phyloP scores from a whole-genome alignment of 2,113 vertebrate species.

The Tursiops truncatus region DNA sequence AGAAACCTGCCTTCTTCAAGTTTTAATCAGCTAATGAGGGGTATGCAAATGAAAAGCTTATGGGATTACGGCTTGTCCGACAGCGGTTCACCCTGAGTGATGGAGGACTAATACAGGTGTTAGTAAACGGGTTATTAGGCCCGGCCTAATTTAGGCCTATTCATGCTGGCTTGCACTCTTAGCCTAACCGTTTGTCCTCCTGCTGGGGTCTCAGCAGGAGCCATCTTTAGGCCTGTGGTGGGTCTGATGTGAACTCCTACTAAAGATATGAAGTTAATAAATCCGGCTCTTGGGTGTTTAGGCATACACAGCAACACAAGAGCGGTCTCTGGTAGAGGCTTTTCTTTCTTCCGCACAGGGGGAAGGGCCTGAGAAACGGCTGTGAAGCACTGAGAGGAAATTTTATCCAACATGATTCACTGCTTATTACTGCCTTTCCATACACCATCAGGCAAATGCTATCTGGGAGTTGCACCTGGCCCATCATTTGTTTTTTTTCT shows the following conservation, averaged over 20 bases:
- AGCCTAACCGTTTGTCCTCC: conserved; percentile 87
- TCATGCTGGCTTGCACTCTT: conserved; percentile 85
- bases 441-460: background rate
- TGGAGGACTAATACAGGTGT: conserved; percentile 95
- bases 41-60: conserved; percentile 95
- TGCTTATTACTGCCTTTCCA: conserved; percentile 9
- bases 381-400: background rate
- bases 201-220: conserved; percentile 87
- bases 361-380: conserved; percentile 82
- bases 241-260: conserved; percentile 87
- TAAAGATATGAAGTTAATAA: conserved; percentile 82
- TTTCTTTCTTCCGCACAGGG: background rate
- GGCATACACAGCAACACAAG: background rate
- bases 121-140: conserved; percentile 91
- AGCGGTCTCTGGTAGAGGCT: background rate
- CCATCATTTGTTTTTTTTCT: background rate
- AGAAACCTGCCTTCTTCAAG: conserved; percentile 84
- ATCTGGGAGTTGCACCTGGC: background rate
- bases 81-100: conserved; percentile 87
- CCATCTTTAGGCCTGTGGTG: conserved; percentile 89
- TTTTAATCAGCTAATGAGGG: conserved; percentile 90
- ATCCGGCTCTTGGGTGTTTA: conserved; percentile 71
- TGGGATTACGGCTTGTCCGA: conserved; percentile 93
- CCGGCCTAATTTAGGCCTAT: conserved; percentile 88
- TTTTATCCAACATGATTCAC: conserved; percentile 40